Percentiles rank a stretch among this genome's conserved stretches.
These are phyloP conservation scores for Melanostoma scalare DNA, from an alignment of 2,888 invertebrate species.

Conservation along the genomic window DNA sequence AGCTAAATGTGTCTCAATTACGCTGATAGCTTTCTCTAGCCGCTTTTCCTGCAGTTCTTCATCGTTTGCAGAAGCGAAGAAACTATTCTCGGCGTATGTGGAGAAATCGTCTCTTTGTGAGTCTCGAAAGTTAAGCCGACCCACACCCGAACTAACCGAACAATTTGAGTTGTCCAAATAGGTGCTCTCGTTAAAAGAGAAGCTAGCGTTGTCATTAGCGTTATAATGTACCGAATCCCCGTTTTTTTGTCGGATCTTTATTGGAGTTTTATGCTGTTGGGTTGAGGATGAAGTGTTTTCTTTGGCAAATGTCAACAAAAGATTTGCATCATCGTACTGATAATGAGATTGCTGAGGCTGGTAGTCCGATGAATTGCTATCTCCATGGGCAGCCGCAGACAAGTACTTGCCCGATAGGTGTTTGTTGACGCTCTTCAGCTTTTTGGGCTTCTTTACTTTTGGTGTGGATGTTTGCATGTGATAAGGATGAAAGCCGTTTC, in stretches of 20 bases:
- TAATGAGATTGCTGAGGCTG: conserved; percentile 66
- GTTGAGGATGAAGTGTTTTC: conserved; percentile 62
- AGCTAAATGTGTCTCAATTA: conserved; percentile 80
- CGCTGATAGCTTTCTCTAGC: conserved; percentile 79
- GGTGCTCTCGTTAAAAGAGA: conserved; percentile 79
- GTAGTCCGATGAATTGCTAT: conserved; percentile 78
- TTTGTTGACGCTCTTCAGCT: conserved; percentile 74
- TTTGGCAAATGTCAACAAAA: conserved; percentile 74
- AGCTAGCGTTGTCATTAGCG: conserved; percentile 79
- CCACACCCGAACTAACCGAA: conserved; percentile 79
- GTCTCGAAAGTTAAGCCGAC: conserved; percentile 79
- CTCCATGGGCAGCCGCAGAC: conserved; percentile 75
- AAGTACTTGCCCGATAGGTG: conserved; percentile 75
- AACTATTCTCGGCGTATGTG: conserved; percentile 82
- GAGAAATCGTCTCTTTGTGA: conserved; percentile 78
- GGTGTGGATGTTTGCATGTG: conserved; percentile 80
- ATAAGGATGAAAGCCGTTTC: conserved; percentile 80
- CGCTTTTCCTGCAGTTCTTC: conserved; percentile 80
- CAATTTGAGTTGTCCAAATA: conserved; percentile 80
- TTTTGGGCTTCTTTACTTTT: conserved; percentile 76
- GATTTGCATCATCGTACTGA: conserved; percentile 75
- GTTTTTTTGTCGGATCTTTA: conserved; percentile 66
- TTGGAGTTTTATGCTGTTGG: conserved; percentile 60
- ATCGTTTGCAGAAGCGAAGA: conserved; percentile 81
- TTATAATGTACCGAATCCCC: conserved; percentile 75